Evolutionary conservation across 2,113 vertebrate genomes (phyloP), one percentile per base, ranked within the genome.

Genomic region (Phylloscopus trochiloides): DNA sequence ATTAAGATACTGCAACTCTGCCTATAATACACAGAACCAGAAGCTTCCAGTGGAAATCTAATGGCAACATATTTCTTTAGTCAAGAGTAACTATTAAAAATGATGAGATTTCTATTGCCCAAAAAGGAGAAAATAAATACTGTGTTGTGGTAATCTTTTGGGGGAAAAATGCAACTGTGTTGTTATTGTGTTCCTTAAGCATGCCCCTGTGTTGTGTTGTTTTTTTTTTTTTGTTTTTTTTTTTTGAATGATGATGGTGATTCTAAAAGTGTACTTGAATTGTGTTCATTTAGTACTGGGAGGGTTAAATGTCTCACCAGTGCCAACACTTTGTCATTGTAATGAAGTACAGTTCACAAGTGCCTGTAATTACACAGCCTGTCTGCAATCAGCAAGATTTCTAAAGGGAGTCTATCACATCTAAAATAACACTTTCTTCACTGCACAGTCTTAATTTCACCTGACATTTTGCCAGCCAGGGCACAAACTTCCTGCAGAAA

Each of bases 361-460:
- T 93, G 65, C 51, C 73, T 91, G 47, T 96, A 77, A 97, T 97
- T 97, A 96, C 85, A 85, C 73, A 93, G 83, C 76, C 91, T 96
- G 81, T 88, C 58, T 84, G 34, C 94, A 86, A 94, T 97, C 95
- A 96, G 88, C 67, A 85, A 89, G 88, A 94, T 96, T 94, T 95
- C 92, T 93, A 72, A 94, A 87, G 38, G 48, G 55, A 88, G 40
- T 73, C 79, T 94, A 86, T 55, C 58, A 51, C 93, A 86, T 92
- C 87, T 90, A 81, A 91, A 74, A 92, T 91, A 91, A 36, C 20
- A 40, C 75, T 95, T 88, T 91, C 61, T 93, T 55, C 63, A 73
- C 72, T 67, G 20, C 36, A 58, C 40, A 80, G 63, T 96, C 81
- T 95, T 96, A 63, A 95, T 96, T 93, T 97, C 77, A 96, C 88